Percentiles rank a stretch among this genome's conserved stretches.
Conservation (phyloP, 1,140 invertebrate genomes). For the Meteorus sp. region DNA sequence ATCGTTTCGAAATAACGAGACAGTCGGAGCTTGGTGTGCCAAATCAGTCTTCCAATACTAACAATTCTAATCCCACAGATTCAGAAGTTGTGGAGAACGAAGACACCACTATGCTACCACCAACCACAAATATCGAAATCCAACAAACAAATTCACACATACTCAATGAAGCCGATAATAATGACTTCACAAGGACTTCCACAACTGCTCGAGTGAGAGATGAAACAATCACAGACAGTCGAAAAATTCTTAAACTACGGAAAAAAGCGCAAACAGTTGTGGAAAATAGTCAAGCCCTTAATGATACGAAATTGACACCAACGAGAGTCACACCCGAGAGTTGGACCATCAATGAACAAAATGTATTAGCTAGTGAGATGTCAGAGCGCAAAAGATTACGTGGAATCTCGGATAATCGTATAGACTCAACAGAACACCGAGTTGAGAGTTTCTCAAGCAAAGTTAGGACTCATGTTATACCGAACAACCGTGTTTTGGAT, state of each 20-base stretch:
- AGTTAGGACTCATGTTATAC: neutral
- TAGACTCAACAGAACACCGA: constrained; percentile 4
- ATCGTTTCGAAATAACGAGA: neutral
- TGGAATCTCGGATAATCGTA: constrained; percentile 17
- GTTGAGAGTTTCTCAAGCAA: neutral
- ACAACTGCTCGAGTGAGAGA: neutral
- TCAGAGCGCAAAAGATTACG: neutral
- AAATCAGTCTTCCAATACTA: constrained; percentile 10
- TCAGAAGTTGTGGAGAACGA: neutral
- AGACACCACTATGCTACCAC: neutral
- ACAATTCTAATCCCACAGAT: neutral
- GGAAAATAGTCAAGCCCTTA: neutral
- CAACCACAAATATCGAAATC: neutral
- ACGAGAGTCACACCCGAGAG: neutral
- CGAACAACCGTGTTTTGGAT: neutral
- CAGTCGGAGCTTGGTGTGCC: constrained; percentile 3
- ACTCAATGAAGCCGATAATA: neutral
- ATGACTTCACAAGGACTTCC: neutral
- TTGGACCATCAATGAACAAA: constrained; percentile 4
- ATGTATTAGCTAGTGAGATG: constrained; percentile 7
- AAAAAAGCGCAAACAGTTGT: neutral
- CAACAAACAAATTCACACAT: neutral
- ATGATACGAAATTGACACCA: neutral
- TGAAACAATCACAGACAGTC: neutral
- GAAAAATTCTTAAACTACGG: neutral